These are phyloP conservation scores for Chlorocebus sabaeus DNA, from an alignment of 2,113 vertebrate genomes.

Conservation along the genomic window DNA sequence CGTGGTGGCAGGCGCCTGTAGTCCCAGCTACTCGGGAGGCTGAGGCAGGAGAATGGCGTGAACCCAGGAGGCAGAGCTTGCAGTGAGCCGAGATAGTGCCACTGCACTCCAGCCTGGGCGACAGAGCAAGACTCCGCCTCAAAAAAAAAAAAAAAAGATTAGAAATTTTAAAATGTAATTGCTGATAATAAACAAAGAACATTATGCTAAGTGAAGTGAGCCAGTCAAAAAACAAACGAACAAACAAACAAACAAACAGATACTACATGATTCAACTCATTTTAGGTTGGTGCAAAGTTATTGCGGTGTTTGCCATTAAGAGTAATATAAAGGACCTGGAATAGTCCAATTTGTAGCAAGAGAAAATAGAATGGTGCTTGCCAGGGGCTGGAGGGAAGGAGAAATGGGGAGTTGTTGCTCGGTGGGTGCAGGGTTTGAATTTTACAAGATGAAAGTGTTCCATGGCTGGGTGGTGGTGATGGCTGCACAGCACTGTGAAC, in stretches of 20 bases:
- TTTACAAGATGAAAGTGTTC: background rate
- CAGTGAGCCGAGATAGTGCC: too few relatives aligned
- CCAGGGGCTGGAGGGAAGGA: rapidly evolving
- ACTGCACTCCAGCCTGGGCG: too few relatives aligned
- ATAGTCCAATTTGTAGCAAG: rapidly evolving
- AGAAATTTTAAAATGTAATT: background rate
- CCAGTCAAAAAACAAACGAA: too few relatives aligned
- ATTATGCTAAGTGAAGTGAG: background rate
- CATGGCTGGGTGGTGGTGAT: rapidly evolving
- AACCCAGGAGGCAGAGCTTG: too few relatives aligned
- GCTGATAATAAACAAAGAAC: background rate
- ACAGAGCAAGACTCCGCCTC: too few relatives aligned
- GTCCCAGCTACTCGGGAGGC: too few relatives aligned
- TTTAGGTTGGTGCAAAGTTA: too few relatives aligned
- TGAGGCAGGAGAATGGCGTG: too few relatives aligned
- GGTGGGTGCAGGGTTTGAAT: too few relatives aligned
- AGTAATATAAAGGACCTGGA: background rate
- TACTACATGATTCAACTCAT: rapidly evolving
- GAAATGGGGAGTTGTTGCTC: rapidly evolving
- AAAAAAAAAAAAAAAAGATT: too few relatives aligned
- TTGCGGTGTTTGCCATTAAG: too few relatives aligned
- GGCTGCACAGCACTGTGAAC: rapidly evolving
- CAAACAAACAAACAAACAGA: background rate
- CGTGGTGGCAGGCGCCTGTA: too few relatives aligned
- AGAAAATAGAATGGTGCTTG: rapidly evolving